Percentiles rank a stretch among this genome's conserved stretches.
These are phyloP conservation scores for Drosophila insularis DNA, from an alignment of 1,140 invertebrate species.

Conservation along the genomic window DNA sequence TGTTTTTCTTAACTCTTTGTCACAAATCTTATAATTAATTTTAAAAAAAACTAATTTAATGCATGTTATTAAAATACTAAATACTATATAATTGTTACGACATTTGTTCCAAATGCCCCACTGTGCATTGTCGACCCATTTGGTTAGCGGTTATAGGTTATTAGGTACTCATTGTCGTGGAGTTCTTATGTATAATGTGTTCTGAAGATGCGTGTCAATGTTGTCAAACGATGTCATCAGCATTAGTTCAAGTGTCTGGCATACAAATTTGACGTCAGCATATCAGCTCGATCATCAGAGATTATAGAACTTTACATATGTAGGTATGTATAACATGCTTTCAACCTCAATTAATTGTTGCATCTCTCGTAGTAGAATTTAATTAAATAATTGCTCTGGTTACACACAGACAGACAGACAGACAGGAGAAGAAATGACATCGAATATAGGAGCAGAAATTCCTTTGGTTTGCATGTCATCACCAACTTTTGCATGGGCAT, in stretches of 20 bases:
- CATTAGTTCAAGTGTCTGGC: conserved; percentile 57
- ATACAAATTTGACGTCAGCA: conserved; percentile 24
- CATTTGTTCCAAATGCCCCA: too few species aligned
- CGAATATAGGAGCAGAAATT: conserved; percentile 6
- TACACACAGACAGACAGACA: conserved; percentile 37
- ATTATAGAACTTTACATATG: conserved; percentile 6
- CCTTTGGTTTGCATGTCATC: conserved; percentile 32
- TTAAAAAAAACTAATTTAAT: too few species aligned
- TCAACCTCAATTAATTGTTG: conserved; percentile 69
- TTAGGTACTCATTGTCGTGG: conserved; percentile 59
- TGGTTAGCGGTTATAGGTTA: conserved; percentile 53
- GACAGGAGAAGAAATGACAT: conserved; percentile 22
- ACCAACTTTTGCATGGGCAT: conserved; percentile 41
- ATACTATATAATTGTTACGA: too few species aligned
- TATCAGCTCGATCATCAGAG: conserved; percentile 45
- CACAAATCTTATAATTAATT: too few species aligned
- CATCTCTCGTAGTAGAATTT: conserved; percentile 46
- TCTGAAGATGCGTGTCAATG: conserved; percentile 60
- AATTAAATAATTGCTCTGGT: conserved; percentile 70
- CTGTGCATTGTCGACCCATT: not conserved
- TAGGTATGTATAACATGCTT: not conserved
- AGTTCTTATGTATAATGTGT: conserved; percentile 39
- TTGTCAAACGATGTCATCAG: conserved; percentile 78
- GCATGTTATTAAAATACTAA: too few species aligned
- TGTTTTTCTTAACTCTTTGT: too few species aligned